Evolutionary conservation across 2,888 invertebrate genomes (phyloP), one percentile per base, ranked within the genome.

Genomic region (Andrena bucephala): DNA sequence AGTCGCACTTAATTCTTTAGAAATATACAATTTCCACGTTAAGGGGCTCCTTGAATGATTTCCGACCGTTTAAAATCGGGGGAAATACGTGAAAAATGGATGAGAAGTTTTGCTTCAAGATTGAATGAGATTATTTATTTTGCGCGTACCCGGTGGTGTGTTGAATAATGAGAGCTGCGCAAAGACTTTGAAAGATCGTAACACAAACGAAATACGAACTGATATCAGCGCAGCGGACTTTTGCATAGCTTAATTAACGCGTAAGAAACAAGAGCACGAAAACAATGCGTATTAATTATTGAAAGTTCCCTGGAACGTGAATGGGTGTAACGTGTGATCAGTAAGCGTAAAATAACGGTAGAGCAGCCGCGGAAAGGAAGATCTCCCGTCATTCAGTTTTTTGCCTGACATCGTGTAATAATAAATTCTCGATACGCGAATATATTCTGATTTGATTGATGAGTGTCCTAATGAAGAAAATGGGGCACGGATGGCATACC

Each of bases 291-390:
- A 77, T 33, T 33, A 65, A 65, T 79, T 59, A 69, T 63, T 70
- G 77, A 65, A 79, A 50, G 36, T 50, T 66, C 29, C n/a, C 29
- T 60, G 63, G 57, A 77, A 77, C 65, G 65, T 52, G 77, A 80
- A 80, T 80, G 79, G 42, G 20, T 66, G 59, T 42, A 77, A 69
- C 77, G 42, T 63, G 50, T 24, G 76, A 66, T 69, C 77, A 54
- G 65, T 76, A 69, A 69, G 69, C 79, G 69, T 76, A 70, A 80
- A 70, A 70, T 80, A 80, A 80, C 77, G 79, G 79, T 80, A 60
- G 36, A 70, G 36, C 70, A 69, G 31, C 65, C 68, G 70, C 50
- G 50, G 62, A 65, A 70, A 57, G 65, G 50, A 69, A 76, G 63
- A 27, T 13, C 63, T 65, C 59, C 68, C 59, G 24, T 66, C 36